Conservation (phyloP, 2,113 vertebrate species). For the Triplophysa dalaica region DNA sequence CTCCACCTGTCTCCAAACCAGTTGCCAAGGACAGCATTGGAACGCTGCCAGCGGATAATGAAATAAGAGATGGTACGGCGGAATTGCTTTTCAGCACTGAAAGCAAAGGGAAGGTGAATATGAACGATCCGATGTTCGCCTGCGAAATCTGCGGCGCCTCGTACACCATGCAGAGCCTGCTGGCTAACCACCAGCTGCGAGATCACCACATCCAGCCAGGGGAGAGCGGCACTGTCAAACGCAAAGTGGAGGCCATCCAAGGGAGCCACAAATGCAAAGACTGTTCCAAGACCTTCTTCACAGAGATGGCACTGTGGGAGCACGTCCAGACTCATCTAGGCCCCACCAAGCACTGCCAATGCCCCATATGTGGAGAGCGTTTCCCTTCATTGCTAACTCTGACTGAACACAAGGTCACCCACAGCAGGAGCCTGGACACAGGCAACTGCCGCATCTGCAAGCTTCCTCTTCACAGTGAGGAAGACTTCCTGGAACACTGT, state of each 20-base stretch:
- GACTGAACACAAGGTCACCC: constrained; percentile 98
- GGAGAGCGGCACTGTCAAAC: constrained; percentile 91
- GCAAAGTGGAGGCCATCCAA: constrained; percentile 97
- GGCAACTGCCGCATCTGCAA: constrained; percentile 98
- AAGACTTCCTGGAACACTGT: constrained; percentile 98
- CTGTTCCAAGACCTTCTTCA: constrained; percentile 98
- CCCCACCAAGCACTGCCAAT: constrained; percentile 99
- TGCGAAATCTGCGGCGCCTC: constrained; percentile 98
- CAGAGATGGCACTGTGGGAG: constrained; percentile 92
- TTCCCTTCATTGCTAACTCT: constrained; percentile 97
- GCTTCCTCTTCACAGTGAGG: constrained; percentile 96
- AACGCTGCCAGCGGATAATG: constrained; percentile 86
- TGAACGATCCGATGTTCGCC: constrained; percentile 91
- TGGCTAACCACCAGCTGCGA: constrained; percentile 95
- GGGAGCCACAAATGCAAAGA: constrained; percentile 98
- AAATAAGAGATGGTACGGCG: constrained; percentile 67
- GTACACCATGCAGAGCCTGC: constrained; percentile 96
- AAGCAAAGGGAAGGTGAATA: constrained; percentile 91
- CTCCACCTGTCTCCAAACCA: constrained; percentile 73
- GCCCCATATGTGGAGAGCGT: constrained; percentile 96
- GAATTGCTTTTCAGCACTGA: constrained; percentile 86
- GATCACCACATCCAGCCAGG: constrained; percentile 97
- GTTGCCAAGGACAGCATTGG: constrained; percentile 91
- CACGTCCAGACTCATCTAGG: constrained; percentile 99
- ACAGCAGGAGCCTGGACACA: constrained; percentile 98